phyloP scores from a whole-genome alignment of 1,140 invertebrate species.

The Matsumurasca onukii region DNA sequence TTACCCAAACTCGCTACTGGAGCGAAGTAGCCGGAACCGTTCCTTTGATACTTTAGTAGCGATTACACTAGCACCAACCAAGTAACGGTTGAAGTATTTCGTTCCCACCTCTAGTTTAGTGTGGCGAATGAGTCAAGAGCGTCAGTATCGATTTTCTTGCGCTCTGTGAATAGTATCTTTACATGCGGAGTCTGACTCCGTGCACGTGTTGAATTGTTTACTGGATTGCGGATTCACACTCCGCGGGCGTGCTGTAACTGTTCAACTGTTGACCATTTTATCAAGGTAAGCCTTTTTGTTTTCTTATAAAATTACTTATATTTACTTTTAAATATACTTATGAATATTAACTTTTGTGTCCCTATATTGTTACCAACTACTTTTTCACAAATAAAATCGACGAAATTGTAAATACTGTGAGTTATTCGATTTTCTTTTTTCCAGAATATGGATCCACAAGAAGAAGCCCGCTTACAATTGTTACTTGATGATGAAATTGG shows the following conservation, averaged over 20 bases:
- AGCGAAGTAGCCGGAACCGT: not conserved
- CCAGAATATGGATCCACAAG: not conserved
- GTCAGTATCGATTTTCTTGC: too few relatives aligned
- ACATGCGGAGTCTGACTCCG: too few relatives aligned
- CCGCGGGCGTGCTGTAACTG: too few relatives aligned
- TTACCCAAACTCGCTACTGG: too few relatives aligned
- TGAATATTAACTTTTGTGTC: not conserved
- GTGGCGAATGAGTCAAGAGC: too few relatives aligned
- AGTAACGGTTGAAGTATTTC: not conserved
- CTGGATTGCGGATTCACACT: too few relatives aligned
- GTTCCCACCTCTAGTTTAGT: conserved; percentile 1
- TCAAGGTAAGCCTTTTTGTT: not conserved
- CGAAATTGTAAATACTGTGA: not conserved
- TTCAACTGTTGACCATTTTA: not conserved
- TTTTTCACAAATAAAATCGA: not conserved
- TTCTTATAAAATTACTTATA: not conserved
- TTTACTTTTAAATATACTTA: not conserved
- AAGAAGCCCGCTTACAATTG: not conserved
- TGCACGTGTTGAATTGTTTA: too few relatives aligned
- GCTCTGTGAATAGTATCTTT: too few relatives aligned
- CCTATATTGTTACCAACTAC: not conserved
- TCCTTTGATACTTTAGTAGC: not conserved
- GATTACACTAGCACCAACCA: not conserved
- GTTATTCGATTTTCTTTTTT: not conserved
- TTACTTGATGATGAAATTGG: conserved; percentile 1